Evolutionary conservation across 92 coral and sea anemone species (phyloP).

Genomic region (Nematostella vectensis): DNA sequence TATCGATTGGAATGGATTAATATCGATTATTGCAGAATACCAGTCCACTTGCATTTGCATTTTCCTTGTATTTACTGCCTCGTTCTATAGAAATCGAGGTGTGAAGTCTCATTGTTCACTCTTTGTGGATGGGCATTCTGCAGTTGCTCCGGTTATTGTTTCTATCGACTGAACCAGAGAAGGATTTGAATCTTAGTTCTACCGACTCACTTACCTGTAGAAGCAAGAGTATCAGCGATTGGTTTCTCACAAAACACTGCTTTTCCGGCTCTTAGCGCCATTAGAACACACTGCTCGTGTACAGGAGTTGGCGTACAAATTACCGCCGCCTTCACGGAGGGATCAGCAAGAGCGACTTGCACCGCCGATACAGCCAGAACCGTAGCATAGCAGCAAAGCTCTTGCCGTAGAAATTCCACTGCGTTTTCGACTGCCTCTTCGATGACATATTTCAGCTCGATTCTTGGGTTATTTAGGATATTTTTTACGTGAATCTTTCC

Average conservation of each 20-base stretch:
- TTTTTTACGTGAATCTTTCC: conserved; percentile 68
- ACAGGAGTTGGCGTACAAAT: conserved; percentile 74
- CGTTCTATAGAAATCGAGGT: no score
- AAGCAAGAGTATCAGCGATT: conserved; percentile 45
- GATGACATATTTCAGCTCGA: conserved; percentile 60
- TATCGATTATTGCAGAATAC: no score
- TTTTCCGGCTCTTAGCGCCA: conserved; percentile 66
- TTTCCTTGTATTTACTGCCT: no score
- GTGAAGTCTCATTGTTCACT: no score
- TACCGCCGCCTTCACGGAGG: conserved; percentile 51
- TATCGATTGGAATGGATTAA: no score
- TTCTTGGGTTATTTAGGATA: conserved; percentile 35
- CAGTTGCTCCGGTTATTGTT: no score
- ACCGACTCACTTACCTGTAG: conserved; percentile 73
- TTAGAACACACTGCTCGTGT: conserved; percentile 62
- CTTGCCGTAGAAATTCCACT: conserved; percentile 21
- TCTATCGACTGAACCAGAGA: no score
- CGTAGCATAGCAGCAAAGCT: conserved; percentile 23
- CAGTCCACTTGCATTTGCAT: no score
- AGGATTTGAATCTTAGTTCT: no score
- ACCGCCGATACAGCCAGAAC: conserved; percentile 37
- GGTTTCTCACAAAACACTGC: conserved; percentile 98
- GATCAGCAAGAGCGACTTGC: conserved; percentile 40
- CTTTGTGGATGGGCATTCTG: no score
- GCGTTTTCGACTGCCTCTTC: conserved; percentile 62